phyloP scores from a whole-genome alignment of 2,113 vertebrate genomes.

The Talpa occidentalis region DNA sequence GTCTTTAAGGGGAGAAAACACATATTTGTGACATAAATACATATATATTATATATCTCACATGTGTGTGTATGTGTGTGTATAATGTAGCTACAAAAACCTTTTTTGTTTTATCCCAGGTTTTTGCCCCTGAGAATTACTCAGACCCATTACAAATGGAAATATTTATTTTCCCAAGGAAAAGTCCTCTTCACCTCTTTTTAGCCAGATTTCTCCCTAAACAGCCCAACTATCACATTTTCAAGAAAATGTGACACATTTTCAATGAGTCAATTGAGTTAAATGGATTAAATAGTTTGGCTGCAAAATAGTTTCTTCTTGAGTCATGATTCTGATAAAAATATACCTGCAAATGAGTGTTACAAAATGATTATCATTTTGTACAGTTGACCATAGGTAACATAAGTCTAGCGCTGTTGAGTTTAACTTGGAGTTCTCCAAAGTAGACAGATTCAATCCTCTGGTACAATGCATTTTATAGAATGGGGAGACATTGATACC shows the following conservation, averaged over 20 bases:
- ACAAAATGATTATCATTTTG: background rate
- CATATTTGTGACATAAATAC: background rate
- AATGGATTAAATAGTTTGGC: background rate
- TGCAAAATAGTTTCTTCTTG: background rate
- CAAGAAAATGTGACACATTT: background rate
- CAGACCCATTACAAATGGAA: constrained; percentile 1
- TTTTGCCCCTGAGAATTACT: background rate
- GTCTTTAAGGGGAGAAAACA: background rate
- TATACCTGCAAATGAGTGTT: background rate
- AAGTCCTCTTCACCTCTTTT: background rate
- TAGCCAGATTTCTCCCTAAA: background rate
- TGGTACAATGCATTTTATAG: background rate
- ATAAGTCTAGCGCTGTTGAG: background rate
- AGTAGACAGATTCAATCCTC: background rate
- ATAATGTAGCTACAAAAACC: background rate
- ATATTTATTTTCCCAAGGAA: constrained; percentile 36
- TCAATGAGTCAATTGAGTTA: background rate
- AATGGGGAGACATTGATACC: background rate
- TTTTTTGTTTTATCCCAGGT: background rate
- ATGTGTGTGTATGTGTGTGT: background rate
- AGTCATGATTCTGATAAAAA: background rate
- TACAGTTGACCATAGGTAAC: background rate
- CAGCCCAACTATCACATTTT: background rate
- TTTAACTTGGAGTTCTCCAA: constrained; percentile 19
- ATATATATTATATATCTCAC: background rate